phyloP scores from a whole-genome alignment of 2,888 invertebrate genomes.

The Cephus pulcher region DNA sequence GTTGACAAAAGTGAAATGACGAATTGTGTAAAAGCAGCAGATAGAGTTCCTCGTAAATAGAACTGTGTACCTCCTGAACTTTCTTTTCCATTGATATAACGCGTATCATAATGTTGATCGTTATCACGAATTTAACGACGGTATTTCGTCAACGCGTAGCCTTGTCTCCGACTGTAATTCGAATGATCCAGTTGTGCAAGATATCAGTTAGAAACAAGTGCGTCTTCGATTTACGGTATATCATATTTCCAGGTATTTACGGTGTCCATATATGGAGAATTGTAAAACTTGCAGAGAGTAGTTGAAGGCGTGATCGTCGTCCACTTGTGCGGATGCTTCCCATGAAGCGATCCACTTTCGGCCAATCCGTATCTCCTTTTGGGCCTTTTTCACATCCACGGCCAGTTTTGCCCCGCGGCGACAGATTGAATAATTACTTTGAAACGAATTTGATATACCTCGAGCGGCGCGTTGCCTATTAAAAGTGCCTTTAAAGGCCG shows the following conservation, averaged over 20 bases:
- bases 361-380: conserved; percentile 1
- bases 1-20: neutral
- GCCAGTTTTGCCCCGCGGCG: neutral
- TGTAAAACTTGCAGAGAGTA: neutral
- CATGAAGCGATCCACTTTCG: conserved; percentile 3
- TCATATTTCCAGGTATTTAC: neutral
- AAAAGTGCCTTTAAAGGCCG: conserved; percentile 5
- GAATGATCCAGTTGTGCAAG: neutral
- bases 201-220: neutral
- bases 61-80: neutral
- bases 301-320: neutral
- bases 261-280: neutral
- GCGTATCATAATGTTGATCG: neutral
- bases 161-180: neutral
- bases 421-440: conserved; percentile 9
- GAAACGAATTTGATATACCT: conserved; percentile 6
- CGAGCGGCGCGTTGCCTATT: conserved; percentile 5
- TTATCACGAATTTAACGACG: neutral
- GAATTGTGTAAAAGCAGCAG: neutral
- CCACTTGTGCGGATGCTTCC: neutral
- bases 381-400: neutral
- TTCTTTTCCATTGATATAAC: neutral
- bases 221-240: neutral
- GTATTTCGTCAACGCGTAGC: neutral
- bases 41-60: neutral